Evolutionary conservation across 2,113 vertebrate species (phyloP).

Genomic region (Hippolais icterina): DNA sequence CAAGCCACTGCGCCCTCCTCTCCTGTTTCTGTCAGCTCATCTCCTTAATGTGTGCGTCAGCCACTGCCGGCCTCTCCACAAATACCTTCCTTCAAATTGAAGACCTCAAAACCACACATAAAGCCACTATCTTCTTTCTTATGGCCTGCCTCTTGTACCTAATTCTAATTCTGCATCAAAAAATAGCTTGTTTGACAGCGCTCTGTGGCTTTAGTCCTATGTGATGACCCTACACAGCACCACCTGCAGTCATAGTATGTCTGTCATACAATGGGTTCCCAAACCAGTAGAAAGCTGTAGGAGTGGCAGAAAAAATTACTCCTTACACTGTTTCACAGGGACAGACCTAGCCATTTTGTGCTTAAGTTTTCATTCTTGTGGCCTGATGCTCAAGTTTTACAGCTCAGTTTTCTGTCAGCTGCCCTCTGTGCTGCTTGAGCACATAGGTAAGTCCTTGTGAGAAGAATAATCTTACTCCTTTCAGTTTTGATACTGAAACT

Average conservation of each 20-base stretch:
- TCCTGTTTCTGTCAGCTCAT: neutral
- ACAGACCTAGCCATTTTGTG: neutral
- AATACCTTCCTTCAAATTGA: neutral
- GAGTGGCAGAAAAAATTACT: neutral
- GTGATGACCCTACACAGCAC: neutral
- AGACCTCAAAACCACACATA: neutral
- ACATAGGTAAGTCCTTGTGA: neutral
- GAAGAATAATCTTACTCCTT: neutral
- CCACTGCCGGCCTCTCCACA: neutral
- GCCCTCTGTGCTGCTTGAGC: neutral
- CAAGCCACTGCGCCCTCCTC: neutral
- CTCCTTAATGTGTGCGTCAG: neutral
- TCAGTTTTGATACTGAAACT: neutral
- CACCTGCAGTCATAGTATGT: neutral
- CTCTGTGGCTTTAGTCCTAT: neutral
- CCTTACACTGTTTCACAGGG: neutral
- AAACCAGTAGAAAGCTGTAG: neutral
- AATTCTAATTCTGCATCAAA: neutral
- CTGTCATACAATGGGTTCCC: neutral
- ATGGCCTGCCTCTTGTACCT: neutral
- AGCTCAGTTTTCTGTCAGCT: neutral
- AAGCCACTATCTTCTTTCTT: neutral
- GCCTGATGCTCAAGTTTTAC: neutral
- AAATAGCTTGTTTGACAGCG: neutral
- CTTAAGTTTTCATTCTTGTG: neutral